Evolutionary conservation across 23 tunicate species (phyloP), one percentile per base, ranked within the genome.

Genomic region (Halocynthia aurantium): DNA sequence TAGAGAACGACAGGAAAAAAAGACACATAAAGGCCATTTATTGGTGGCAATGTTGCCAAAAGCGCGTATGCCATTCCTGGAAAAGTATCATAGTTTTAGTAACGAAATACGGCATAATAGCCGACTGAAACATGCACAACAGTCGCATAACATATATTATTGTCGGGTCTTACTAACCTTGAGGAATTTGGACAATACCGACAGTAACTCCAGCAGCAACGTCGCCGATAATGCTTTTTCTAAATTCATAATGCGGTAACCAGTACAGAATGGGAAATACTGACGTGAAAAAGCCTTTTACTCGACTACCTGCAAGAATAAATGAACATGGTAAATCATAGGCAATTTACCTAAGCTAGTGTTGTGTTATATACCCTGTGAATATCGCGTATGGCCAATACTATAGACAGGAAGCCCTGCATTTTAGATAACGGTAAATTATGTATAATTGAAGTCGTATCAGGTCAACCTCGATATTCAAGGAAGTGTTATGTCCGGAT

Each of bases 181-280:
- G 96, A 7, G 96, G 96, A 9, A 89, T 12, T 54, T 89, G 86
- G 10, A 89, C 96, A 0, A 89, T 75, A 50, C 96, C 96, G 10
- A 89, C 96, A 8, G 96, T 89, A 5, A 89, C 57, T 18, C 96
- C 96, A 44, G 81, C 83, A 6, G 80, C 54, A 51, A 89, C 76
- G 55, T 89, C 96, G 31, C 95, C 95, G 52, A 75, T 58, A 19
- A 89, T 73, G 19, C 31, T 65, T 9, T 65, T 65, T 65, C 31
- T 65, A 1, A 65, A 40, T 40, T 65, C 70, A 65, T 65, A 65
- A 5, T 65, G 22, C 19, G 70, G 70, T 15, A 65, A 65, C 70
- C 70, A 65, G 9, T 9, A 20, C 19, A 65, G 6, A 65, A 65
- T 65, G 22, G 70, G 70, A 15, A 65, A 65, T 9, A 65, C 19